phyloP scores from a whole-genome alignment of 64 coral and sea anemone species.

The Montipora cactus region DNA sequence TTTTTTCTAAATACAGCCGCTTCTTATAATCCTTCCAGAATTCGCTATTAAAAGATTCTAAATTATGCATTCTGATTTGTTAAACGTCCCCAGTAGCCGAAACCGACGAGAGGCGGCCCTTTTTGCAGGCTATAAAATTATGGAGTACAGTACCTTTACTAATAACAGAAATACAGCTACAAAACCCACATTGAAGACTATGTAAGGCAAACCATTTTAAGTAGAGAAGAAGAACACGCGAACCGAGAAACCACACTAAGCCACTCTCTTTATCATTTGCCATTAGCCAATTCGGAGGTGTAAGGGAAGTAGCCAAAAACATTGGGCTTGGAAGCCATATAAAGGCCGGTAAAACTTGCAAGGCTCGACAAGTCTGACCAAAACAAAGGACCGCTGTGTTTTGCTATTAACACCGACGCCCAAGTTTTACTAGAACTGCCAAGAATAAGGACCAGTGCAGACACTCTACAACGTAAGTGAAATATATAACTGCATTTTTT shows the following conservation, averaged over 20 bases:
- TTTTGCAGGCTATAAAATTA: not conserved
- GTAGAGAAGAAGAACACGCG: too few relatives aligned
- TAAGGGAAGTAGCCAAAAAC: too few relatives aligned
- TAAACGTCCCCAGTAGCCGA: not conserved
- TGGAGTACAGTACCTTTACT: not conserved
- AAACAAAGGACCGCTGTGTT: conserved; percentile 21
- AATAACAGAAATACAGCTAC: too few relatives aligned
- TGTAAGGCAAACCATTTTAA: too few relatives aligned
- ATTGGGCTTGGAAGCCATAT: too few relatives aligned
- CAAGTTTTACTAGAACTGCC: not conserved
- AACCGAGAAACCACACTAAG: not conserved
- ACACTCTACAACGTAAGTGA: too few relatives aligned
- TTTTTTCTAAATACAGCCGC: not conserved
- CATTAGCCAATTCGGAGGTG: not conserved
- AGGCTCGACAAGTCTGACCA: not conserved
- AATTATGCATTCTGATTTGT: not conserved
- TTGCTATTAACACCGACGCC: conserved; percentile 38
- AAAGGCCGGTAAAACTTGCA: not conserved
- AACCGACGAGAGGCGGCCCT: not conserved
- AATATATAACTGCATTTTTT: too few relatives aligned
- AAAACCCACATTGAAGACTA: too few relatives aligned
- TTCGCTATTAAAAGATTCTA: not conserved
- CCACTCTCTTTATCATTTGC: not conserved
- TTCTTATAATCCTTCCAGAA: not conserved
- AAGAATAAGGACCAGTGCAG: too few relatives aligned